Evolutionary conservation across 1,140 invertebrate genomes (phyloP).

Genomic region (Aphidius gifuensis): DNA sequence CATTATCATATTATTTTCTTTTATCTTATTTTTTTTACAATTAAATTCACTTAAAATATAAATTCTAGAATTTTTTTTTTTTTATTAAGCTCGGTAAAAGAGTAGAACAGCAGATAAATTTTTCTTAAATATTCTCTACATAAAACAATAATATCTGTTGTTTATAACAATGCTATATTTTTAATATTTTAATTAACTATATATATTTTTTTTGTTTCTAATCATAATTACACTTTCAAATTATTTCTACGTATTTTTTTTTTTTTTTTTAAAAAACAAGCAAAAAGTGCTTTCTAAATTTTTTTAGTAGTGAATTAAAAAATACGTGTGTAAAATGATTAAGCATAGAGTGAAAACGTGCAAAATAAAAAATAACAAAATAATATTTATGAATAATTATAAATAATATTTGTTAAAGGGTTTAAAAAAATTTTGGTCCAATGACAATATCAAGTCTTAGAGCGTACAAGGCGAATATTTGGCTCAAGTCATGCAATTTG

Average conservation of each 20-base stretch:
- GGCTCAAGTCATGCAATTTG: conserved; percentile 45
- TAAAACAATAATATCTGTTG: too few species aligned
- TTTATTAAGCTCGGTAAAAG: conserved; percentile 19
- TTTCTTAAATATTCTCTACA: too few species aligned
- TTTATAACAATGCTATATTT: too few species aligned
- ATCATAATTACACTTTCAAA: too few species aligned
- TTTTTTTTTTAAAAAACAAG: too few species aligned
- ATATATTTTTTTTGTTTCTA: too few species aligned
- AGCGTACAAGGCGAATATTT: conserved; percentile 41
- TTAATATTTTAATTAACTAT: too few species aligned
- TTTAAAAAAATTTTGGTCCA: conserved; percentile 39
- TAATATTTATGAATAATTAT: too few species aligned
- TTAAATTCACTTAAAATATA: conserved; percentile 10
- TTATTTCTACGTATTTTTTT: too few species aligned
- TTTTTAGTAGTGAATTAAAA: conserved; percentile 2
- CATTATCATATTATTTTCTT: conserved; percentile 21
- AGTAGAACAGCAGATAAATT: background rate
- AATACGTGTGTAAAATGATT: background rate
- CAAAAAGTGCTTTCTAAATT: background rate
- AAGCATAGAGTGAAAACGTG: too few species aligned
- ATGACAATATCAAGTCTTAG: conserved; percentile 36
- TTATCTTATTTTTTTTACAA: background rate
- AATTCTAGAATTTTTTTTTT: conserved; percentile 7
- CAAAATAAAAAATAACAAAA: too few species aligned
- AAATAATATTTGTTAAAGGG: background rate